Evolutionary conservation across 1,140 invertebrate genomes (phyloP), one percentile per base, ranked within the genome.

Genomic region (Penaeus chinensis): DNA sequence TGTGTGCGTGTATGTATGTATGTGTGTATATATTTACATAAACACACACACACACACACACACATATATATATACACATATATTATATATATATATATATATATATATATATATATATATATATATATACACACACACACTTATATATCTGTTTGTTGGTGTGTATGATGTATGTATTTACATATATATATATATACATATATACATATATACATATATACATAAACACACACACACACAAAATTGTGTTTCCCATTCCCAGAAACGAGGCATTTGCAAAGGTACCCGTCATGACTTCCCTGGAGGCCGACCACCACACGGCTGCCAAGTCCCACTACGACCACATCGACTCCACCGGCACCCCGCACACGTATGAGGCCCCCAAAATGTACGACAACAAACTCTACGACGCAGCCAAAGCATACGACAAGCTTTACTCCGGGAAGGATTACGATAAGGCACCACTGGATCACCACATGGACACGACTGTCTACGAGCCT

Each of bases 301-400:
- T 83, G 8, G 78, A 87, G 7, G 27, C 80, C 4, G 86, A 87
- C 54, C 86, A 61, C 18, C 84, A 85, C 24, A 13, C 61, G 27
- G 80, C 82, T 37, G 60, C 47, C 66, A 47, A 63, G 19, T 24
- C 66, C 47, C 54, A 63, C 18, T 87, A 87, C 81, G 86, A 87
- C 71, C 86, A 82, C 71, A 87, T 87, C 42, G 78, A 87, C 71
- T 87, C 86, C 61, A 83, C 86, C 86, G 83, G 86, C 84, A 19
- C 76, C 76, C 20, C 69, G 20, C 77, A 80, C 60, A 24, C 69
- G 22, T 87, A 76, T 81, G 80, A 83, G 60, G 65, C 86, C 4
- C 71, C 86, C 37, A 87, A 87, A 65, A 83, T 87, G 74, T 87
- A 87, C 80, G 86, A 87, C 71, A 82, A 76, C n/a, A 87, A 81